Evolutionary conservation across 2,888 invertebrate species (phyloP), one percentile per base, ranked within the genome.

Genomic region (Tuberolachnus salignus): DNA sequence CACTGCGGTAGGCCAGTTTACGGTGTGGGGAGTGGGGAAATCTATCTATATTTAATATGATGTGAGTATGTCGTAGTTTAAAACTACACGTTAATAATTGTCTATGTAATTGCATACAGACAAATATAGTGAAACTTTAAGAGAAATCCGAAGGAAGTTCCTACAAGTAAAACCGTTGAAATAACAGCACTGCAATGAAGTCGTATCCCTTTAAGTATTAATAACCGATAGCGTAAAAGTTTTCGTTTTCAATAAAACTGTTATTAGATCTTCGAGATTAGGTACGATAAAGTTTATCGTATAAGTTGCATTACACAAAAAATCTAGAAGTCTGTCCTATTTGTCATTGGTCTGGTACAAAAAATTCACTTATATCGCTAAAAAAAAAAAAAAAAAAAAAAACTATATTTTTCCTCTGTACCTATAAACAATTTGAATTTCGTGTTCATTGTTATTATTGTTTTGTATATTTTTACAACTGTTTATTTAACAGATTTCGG

Each of bases 261-360:
- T 61, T 19, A 26, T 49, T 51, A 49, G 14, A 61, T 72, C 13
- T 19, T 26, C 9, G 14, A 14, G 26, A 49, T n/a, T n/a, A 49
- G 19, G 49, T 26, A 34, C 61, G 14, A 61, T 61, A 14, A 61
- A 61, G 46, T 49, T 61, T n/a, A 19, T 71, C 23, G n/a, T 44
- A 34, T 34, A 6, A 6, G 34, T 34, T 3, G 6, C 34, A 34
- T 4, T 34, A 34, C 34, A 34, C 34, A 34, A 34, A 34, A 34
- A 6, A 34, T 34, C 6, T 34, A 34, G 3, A 34, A 34, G 3
- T 34, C 34, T 3, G 6, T 34, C 19, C 21, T 66, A 66, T 46
- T 21, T n/a, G n/a, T n/a, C n/a, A n/a, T n/a, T n/a, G n/a, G n/a
- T n/a, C n/a, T n/a, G n/a, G 1, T 4, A 3, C 13, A 11, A 23